Evolutionary conservation across 1,140 invertebrate species (phyloP).

Genomic region (Trichonephila clavata): DNA sequence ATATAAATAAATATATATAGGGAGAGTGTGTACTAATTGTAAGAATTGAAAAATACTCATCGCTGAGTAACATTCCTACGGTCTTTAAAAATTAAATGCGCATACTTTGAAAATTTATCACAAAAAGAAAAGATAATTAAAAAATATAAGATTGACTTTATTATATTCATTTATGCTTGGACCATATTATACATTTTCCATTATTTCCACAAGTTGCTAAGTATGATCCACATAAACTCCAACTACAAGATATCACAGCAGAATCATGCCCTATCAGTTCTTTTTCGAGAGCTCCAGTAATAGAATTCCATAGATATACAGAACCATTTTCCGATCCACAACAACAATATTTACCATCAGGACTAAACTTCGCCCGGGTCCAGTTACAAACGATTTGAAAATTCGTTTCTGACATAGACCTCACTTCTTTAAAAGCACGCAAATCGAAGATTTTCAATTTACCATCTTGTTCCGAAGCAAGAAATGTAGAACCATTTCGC

Average conservation of each 20-base stretch:
- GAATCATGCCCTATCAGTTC: slow-evolving; percentile 92
- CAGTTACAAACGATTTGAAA: slow-evolving; percentile 98
- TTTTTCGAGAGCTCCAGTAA: slow-evolving; percentile 89
- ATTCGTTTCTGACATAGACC: slow-evolving; percentile 89
- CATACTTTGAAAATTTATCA: background rate
- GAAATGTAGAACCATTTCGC: background rate
- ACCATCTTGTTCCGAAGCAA: slow-evolving; percentile 24
- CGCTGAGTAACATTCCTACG: too few relatives aligned
- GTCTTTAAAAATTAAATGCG: too few relatives aligned
- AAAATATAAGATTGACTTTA: too few relatives aligned
- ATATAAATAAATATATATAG: too few relatives aligned
- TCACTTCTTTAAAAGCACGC: slow-evolving; percentile 43
- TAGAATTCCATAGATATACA: slow-evolving; percentile 95
- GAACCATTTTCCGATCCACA: slow-evolving; percentile 94
- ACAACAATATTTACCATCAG: slow-evolving; percentile 92
- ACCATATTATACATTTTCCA: slow-evolving; percentile 92
- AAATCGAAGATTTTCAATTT: slow-evolving; percentile 48
- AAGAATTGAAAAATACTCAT: too few relatives aligned
- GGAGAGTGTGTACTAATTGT: too few relatives aligned
- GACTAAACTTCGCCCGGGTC: slow-evolving; percentile 94
- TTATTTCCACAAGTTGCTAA: slow-evolving; percentile 92
- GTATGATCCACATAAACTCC: slow-evolving; percentile 92
- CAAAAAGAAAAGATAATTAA: background rate
- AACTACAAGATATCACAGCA: slow-evolving; percentile 93
- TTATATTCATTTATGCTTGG: slow-evolving; percentile 78